Conservation (phyloP, 2,113 vertebrate species). For the Scomber scombrus region DNA sequence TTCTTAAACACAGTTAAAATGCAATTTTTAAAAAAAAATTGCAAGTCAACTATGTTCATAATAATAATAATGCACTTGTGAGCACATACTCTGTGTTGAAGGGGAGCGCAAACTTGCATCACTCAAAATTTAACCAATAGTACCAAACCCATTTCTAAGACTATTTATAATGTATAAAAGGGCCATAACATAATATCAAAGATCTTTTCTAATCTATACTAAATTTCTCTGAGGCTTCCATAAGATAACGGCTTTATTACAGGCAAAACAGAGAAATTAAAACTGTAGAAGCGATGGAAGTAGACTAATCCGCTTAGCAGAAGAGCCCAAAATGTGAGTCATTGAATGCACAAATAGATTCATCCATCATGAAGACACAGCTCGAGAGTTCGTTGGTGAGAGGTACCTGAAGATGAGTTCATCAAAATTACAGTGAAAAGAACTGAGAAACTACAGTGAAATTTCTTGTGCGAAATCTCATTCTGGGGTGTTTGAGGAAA, state of each 20-base stretch:
- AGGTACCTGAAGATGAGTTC: constrained; percentile 57
- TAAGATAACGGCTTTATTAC: constrained; percentile 53
- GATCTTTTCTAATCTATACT: constrained; percentile 58
- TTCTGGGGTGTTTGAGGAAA: constrained; percentile 35
- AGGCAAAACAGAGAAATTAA: constrained; percentile 45
- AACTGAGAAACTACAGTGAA: constrained; percentile 49
- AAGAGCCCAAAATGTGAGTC: constrained; percentile 48
- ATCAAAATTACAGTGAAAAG: constrained; percentile 57
- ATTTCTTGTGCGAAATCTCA: constrained; percentile 40
- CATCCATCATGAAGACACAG: constrained; percentile 35
- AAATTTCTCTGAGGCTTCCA: constrained; percentile 38
- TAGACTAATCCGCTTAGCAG: constrained; percentile 44
- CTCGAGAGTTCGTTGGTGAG: constrained; percentile 59
- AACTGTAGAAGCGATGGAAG: constrained; percentile 48
- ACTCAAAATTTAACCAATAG: constrained; percentile 64
- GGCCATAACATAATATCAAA: constrained; percentile 57
- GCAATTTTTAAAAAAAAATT: constrained; percentile 47
- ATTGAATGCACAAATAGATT: constrained; percentile 55
- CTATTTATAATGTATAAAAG: constrained; percentile 64
- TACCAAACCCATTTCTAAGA: constrained; percentile 68
- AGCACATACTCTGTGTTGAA: constrained; percentile 48
- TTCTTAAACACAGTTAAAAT: constrained; percentile 63
- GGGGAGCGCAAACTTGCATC: constrained; percentile 50
- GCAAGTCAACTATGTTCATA: constrained; percentile 43
- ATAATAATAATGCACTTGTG: constrained; percentile 56